Base-by-base conservation (phyloP, 2,113 vertebrate species). In the Calyptommatus sinebrachiatus region DNA sequence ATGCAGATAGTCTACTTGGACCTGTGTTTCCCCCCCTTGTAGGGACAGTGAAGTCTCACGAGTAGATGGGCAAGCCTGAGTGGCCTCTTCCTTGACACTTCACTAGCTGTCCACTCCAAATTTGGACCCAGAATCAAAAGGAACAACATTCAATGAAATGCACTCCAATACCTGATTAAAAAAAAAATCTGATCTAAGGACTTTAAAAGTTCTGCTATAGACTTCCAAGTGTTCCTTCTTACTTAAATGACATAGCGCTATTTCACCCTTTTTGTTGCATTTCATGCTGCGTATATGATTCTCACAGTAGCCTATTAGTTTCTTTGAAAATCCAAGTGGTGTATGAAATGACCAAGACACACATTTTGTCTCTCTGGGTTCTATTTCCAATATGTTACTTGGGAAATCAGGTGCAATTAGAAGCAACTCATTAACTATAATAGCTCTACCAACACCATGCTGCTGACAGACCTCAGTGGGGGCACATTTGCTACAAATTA, bases 361-460 rank as follows among this genome's bases (percentile, higher is more conserved):
- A 86, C 65, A 72, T 73, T 91, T 71, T 83, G 29, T 86, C 78
- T 93, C 88, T 1, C 24, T 46, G 10, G 85, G 88, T 87, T 73
- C 29, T 84, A 60, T 88, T 76, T 77, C 84, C 84, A 89, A 7
- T 80, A 86, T 68, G 65, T 46, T 82, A 65, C 75, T 80, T 72
- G 76, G 81, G 60, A 91, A 88, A 86, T 79, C 75, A 87, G 81
- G 79, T 77, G 76, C 85, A 90, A 85, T 93, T 93, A 94, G 84
- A 81, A 82, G 75, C 84, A 91, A 88, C 71, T 84, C 88, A 90
- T 92, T 92, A 92, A 89, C 89, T 80, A 26, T 79, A 88, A 80
- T 85, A 73, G 83, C 84, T 91, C 84, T 85, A 86, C 88, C 60
- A 76, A 83, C 62, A 66, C 67, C 84, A 76, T 62, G 50, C 48